These are phyloP conservation scores for Bufotes viridis DNA, from an alignment of 2,797 vertebrate genomes.

Conservation along the genomic window DNA sequence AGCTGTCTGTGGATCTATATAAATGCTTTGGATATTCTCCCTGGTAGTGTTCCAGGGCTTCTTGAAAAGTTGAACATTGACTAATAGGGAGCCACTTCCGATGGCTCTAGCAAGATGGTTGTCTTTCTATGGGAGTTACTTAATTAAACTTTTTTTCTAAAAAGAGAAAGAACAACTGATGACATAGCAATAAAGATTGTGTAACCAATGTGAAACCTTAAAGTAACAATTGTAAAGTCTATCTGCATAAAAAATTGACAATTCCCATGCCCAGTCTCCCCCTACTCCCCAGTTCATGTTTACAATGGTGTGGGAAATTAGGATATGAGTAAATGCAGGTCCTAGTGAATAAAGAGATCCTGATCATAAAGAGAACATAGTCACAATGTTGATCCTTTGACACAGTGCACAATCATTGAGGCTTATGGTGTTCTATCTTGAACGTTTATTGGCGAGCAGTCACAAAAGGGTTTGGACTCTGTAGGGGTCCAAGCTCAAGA, in stretches of 20 bases:
- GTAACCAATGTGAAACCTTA: neutral
- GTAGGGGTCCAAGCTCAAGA: neutral
- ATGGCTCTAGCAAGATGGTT: too few species aligned
- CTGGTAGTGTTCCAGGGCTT: too few species aligned
- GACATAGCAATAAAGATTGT: too few species aligned
- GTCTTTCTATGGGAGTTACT: too few species aligned
- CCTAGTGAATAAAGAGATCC: neutral
- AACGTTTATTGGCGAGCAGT: neutral
- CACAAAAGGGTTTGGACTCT: neutral
- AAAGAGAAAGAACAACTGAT: too few species aligned
- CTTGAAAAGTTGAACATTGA: too few species aligned
- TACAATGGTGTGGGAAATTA: neutral
- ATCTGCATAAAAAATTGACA: neutral
- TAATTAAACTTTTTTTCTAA: neutral
- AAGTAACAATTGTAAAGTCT: neutral
- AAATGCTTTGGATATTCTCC: too few species aligned
- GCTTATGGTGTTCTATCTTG: neutral
- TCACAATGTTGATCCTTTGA: neutral
- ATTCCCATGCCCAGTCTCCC: neutral
- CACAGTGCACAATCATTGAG: neutral
- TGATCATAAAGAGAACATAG: neutral
- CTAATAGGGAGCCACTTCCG: too few species aligned
- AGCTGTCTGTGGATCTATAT: too few species aligned
- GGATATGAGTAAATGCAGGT: neutral
- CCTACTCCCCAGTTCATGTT: neutral